These are phyloP conservation scores for Siniperca knerii DNA, from an alignment of 2,113 vertebrate species.

Conservation along the genomic window DNA sequence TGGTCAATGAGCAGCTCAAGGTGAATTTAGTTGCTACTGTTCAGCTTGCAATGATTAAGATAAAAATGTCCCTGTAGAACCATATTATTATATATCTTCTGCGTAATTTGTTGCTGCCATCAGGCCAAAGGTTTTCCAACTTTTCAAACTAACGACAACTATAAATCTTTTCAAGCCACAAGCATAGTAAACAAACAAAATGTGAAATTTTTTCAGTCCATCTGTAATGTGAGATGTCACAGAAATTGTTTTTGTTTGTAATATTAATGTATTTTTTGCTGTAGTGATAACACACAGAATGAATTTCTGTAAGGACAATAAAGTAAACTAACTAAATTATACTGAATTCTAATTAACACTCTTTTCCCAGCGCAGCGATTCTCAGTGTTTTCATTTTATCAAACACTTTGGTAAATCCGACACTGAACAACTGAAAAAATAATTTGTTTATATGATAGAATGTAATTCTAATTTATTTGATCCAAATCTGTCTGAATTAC, in stretches of 20 bases:
- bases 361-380: background rate
- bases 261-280: background rate
- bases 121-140: background rate
- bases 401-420: background rate
- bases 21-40: background rate
- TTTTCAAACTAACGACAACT: background rate
- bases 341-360: background rate
- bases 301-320: background rate
- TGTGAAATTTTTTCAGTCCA: background rate
- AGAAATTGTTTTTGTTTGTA: background rate
- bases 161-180: background rate
- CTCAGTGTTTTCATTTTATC: background rate
- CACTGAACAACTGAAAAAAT: background rate
- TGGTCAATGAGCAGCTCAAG: constrained; percentile 1
- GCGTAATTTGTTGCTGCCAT: background rate
- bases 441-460: background rate
- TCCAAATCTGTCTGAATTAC: background rate
- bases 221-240: background rate
- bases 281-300: background rate
- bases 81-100: background rate
- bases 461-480: background rate
- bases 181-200: too few species aligned
- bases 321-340: background rate
- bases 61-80: background rate
- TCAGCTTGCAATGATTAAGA: background rate